phyloP scores from a whole-genome alignment of 2,888 invertebrate species.

The Microdon myrmicae region DNA sequence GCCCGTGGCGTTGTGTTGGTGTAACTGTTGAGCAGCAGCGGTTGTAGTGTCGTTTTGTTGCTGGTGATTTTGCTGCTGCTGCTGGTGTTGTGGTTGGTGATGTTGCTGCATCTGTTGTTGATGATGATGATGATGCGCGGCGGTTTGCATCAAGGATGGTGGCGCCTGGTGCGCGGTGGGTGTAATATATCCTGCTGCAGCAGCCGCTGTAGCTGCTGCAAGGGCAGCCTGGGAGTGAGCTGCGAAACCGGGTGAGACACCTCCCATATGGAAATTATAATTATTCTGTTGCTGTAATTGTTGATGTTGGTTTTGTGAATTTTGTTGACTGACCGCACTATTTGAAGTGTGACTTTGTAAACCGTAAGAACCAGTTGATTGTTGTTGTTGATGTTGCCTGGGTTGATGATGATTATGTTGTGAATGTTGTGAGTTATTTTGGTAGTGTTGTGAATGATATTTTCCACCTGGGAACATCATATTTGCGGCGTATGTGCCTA shows the following conservation, averaged over 20 bases:
- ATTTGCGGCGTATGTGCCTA: constrained; percentile 52
- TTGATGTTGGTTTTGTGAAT: constrained; percentile 32
- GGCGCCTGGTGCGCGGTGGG: constrained; percentile 44
- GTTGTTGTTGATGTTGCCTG: constrained; percentile 39
- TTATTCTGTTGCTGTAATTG: constrained; percentile 50
- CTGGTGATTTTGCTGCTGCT: constrained; percentile 26
- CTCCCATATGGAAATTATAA: constrained; percentile 42
- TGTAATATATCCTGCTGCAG: constrained; percentile 55
- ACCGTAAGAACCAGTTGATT: too few relatives aligned
- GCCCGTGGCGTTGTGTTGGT: constrained; percentile 42
- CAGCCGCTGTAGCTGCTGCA: constrained; percentile 40
- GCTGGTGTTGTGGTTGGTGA: constrained; percentile 32
- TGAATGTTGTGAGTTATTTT: constrained; percentile 35
- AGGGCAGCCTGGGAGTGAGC: constrained; percentile 47
- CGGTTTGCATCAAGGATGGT: constrained; percentile 57
- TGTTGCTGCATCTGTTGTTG: constrained; percentile 43
- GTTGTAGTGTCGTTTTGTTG: constrained; percentile 39
- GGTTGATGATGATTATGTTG: constrained; percentile 28
- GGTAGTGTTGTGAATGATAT: constrained; percentile 41
- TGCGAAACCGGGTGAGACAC: constrained; percentile 36
- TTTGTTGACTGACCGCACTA: constrained; percentile 38
- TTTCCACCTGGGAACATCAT: constrained; percentile 52
- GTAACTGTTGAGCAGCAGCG: constrained; percentile 45
- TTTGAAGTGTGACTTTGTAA: constrained; percentile 49
- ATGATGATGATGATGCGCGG: constrained; percentile 49